phyloP scores from a whole-genome alignment of 2,113 vertebrate genomes.

The Chelonoidis abingdonii region DNA sequence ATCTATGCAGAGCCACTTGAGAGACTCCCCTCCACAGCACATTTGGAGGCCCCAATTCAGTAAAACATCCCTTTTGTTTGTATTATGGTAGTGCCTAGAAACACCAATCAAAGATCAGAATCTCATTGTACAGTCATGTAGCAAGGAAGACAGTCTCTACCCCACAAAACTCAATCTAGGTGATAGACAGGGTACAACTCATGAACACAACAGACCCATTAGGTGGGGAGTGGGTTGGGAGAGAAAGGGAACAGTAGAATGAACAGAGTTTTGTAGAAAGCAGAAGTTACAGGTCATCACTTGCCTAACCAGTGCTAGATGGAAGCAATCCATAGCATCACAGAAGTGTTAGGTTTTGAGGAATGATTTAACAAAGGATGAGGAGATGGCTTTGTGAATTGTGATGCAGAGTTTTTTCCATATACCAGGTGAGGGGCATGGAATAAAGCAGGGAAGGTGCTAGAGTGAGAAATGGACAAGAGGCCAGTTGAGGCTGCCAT shows the following conservation, averaged over 20 bases:
- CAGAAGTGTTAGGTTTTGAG: not conserved
- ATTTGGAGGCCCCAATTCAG: not conserved
- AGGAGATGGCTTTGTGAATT: not conserved
- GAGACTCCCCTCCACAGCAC: not conserved
- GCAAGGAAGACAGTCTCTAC: not conserved
- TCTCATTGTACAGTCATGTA: accelerated
- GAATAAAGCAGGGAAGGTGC: not conserved
- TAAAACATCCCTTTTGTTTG: not conserved
- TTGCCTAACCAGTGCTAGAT: not conserved
- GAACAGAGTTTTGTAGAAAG: not conserved
- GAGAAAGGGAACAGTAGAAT: not conserved
- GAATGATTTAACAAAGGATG: not conserved
- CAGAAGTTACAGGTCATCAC: not conserved
- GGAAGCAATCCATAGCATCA: not conserved
- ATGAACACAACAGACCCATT: not conserved
- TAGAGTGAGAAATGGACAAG: not conserved
- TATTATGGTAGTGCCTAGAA: not conserved
- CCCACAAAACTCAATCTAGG: not conserved
- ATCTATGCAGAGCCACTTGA: not conserved
- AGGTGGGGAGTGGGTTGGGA: not conserved
- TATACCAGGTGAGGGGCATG: not conserved
- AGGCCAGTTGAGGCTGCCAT: not conserved
- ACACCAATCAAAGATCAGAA: accelerated
- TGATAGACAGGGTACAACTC: not conserved
- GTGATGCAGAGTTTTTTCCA: not conserved